Evolutionary conservation across 1,140 invertebrate genomes (phyloP).

Genomic region (Chymomyza costata): DNA sequence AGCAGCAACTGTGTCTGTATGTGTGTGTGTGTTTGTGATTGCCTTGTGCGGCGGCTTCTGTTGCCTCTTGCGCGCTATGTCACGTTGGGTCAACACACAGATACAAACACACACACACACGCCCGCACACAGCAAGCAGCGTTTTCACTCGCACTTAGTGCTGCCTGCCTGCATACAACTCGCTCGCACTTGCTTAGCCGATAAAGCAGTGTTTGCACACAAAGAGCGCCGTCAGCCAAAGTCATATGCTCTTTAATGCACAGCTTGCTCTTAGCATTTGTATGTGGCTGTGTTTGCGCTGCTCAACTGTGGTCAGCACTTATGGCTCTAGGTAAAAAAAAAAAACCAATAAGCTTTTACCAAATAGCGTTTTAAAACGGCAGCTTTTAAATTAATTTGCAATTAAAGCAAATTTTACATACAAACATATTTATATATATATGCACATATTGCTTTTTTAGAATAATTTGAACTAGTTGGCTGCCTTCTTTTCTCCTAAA

Average conservation of each 20-base stretch:
- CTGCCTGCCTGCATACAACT: no score
- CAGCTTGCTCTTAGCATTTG: no score
- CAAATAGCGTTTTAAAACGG: no score
- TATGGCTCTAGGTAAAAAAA: no score
- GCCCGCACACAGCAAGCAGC: no score
- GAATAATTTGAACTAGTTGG: no score
- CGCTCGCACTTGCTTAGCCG: conserved; percentile 31
- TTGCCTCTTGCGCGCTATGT: conserved; percentile 52
- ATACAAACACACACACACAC: conserved; percentile 6
- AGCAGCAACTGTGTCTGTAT: conserved; percentile 18
- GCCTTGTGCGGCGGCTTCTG: conserved; percentile 39
- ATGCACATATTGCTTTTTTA: no score
- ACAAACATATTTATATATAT: conserved; percentile 8
- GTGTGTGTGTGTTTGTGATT: conserved; percentile 13
- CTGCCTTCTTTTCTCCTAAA: no score
- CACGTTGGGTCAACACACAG: conserved; percentile 57
- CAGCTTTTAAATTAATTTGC: conserved; percentile 23
- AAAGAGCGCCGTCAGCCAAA: conserved; percentile 34
- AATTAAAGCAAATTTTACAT: conserved; percentile 10
- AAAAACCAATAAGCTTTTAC: no score
- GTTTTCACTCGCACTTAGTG: conserved; percentile 18
- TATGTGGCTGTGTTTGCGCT: no score
- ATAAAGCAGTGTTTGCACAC: conserved; percentile 43
- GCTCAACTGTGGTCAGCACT: no score
- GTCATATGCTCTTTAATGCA: background rate